Conservation (phyloP, 2,888 invertebrate species). For the Acleris holmiana region DNA sequence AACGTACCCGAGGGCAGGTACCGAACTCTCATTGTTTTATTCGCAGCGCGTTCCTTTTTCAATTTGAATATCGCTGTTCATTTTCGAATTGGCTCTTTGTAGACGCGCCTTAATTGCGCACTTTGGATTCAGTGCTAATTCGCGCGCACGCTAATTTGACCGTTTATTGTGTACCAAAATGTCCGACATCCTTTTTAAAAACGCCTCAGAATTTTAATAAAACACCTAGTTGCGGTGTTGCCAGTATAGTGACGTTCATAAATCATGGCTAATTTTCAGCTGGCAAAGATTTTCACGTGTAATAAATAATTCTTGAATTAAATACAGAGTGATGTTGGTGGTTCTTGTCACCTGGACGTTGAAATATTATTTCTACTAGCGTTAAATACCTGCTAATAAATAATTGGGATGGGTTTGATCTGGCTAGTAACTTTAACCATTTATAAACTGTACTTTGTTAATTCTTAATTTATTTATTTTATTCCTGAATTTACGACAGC, state of each 20-base stretch:
- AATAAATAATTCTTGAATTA: slow-evolving; percentile 36
- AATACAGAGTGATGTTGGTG: slow-evolving; percentile 35
- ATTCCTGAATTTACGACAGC: slow-evolving; percentile 25
- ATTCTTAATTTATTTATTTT: slow-evolving; percentile 9
- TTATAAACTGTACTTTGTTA: slow-evolving; percentile 7
- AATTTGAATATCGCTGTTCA: slow-evolving; percentile 82
- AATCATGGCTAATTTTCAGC: slow-evolving; percentile 34
- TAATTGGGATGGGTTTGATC: slow-evolving; percentile 11
- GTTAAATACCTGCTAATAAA: slow-evolving; percentile 32
- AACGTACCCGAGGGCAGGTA: slow-evolving; percentile 46
- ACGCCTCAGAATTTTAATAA: slow-evolving; percentile 67
- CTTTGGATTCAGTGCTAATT: slow-evolving; percentile 81
- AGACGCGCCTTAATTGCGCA: slow-evolving; percentile 79
- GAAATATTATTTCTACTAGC: slow-evolving; percentile 33
- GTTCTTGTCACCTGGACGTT: slow-evolving; percentile 34
- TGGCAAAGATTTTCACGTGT: slow-evolving; percentile 37
- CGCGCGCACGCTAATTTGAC: slow-evolving; percentile 78
- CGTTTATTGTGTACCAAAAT: slow-evolving; percentile 73
- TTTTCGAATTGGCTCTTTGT: slow-evolving; percentile 79
- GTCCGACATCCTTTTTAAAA: slow-evolving; percentile 72
- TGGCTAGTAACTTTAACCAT: slow-evolving; percentile 13
- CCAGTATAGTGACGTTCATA: slow-evolving; percentile 28
- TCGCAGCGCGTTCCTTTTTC: slow-evolving; percentile 78
- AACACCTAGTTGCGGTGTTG: slow-evolving; percentile 41
- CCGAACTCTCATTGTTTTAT: slow-evolving; percentile 70